These are phyloP conservation scores for Drosophila gaucha DNA, from an alignment of 2,888 invertebrate species.

Conservation along the genomic window DNA sequence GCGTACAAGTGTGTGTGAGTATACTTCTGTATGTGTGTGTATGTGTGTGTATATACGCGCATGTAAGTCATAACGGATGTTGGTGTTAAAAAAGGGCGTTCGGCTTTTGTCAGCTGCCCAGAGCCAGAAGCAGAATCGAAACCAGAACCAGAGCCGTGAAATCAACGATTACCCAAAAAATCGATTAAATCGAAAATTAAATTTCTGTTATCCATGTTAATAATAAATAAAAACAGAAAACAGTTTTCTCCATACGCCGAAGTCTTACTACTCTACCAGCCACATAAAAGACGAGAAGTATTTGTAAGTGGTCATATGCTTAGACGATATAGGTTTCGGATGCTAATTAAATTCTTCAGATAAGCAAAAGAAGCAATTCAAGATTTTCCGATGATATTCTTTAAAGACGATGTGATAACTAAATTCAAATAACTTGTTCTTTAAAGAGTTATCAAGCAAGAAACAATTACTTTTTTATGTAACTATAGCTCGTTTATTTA, in stretches of 20 bases:
- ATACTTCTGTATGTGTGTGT: not conserved
- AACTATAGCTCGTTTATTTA: slow-evolving; percentile 15
- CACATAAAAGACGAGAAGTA: not conserved
- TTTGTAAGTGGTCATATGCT: not conserved
- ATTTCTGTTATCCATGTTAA: slow-evolving; percentile 17
- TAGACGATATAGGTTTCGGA: no score
- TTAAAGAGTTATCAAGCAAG: not conserved
- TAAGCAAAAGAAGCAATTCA: no score
- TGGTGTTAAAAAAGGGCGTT: slow-evolving; percentile 49
- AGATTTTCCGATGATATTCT: no score
- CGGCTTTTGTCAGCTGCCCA: slow-evolving; percentile 34
- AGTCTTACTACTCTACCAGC: not conserved
- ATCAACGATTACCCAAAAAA: slow-evolving; percentile 39
- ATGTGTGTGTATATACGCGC: slow-evolving; percentile 3
- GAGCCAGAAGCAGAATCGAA: slow-evolving; percentile 10
- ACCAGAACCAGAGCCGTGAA: slow-evolving; percentile 27
- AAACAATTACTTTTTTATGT: not conserved
- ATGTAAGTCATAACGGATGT: slow-evolving; percentile 38
- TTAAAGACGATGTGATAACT: not conserved
- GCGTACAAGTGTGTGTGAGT: not conserved
- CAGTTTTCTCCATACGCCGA: not conserved
- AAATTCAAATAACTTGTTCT: not conserved
- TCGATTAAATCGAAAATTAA: slow-evolving; percentile 39
- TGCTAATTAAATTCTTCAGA: not conserved
- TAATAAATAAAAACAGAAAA: not conserved